These are phyloP conservation scores for Harlomillsia oculata DNA, from an alignment of 1,140 invertebrate species.

Conservation along the genomic window DNA sequence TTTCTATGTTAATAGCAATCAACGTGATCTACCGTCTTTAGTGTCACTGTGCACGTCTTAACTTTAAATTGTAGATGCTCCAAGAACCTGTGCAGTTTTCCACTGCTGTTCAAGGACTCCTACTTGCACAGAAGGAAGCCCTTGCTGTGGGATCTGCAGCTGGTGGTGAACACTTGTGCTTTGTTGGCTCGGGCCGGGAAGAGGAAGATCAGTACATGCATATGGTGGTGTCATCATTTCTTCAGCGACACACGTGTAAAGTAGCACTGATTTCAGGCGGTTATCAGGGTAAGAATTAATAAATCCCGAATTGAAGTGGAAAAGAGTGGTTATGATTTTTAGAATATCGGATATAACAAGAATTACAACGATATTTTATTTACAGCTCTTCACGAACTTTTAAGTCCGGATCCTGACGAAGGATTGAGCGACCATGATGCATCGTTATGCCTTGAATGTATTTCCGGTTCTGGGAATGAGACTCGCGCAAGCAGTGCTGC, in stretches of 20 bases:
- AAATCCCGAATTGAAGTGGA: too few species aligned
- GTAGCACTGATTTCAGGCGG: constrained; percentile 87
- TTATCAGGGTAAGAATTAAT: constrained; percentile 62
- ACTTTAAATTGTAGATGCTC: constrained; percentile 60
- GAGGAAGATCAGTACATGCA: constrained; percentile 95
- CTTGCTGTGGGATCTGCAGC: constrained; percentile 76
- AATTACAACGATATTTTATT: constrained; percentile 6
- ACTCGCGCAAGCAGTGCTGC: constrained; percentile 15
- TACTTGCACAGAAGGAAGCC: constrained; percentile 80
- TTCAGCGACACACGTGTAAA: constrained; percentile 86
- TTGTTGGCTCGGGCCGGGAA: constrained; percentile 86
- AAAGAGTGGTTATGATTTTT: neutral
- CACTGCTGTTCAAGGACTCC: constrained; percentile 85
- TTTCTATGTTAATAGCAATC: too few species aligned
- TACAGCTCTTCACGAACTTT: constrained; percentile 69
- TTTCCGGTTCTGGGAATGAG: constrained; percentile 30
- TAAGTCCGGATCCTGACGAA: constrained; percentile 60
- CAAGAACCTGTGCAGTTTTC: constrained; percentile 89
- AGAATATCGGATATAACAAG: neutral
- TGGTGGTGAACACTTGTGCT: constrained; percentile 92
- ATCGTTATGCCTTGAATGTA: constrained; percentile 68
- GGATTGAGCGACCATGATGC: constrained; percentile 73
- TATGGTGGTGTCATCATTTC: constrained; percentile 95
- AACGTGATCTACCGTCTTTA: neutral
- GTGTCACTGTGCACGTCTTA: neutral